phyloP scores from a whole-genome alignment of 1,140 invertebrate species.

The Agrypnia vestita region DNA sequence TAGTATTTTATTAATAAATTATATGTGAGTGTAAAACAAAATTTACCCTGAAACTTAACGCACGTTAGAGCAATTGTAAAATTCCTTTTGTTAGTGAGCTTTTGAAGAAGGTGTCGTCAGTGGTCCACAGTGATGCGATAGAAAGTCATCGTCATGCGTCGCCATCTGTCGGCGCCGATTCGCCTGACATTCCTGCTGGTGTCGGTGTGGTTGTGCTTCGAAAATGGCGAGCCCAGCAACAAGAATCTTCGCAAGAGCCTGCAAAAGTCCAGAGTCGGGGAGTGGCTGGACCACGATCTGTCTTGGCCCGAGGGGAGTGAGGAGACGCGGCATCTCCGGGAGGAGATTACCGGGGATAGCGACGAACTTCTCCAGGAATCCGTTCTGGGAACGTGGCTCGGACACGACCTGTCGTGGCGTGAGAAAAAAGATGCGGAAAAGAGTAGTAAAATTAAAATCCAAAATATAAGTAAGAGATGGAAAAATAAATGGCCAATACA shows the following conservation, averaged over 20 bases:
- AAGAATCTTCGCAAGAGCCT: not conserved
- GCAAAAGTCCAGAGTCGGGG: not conserved
- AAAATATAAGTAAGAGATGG: no score
- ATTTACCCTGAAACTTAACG: not conserved
- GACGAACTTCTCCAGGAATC: not conserved
- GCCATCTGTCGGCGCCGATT: conserved; percentile 12
- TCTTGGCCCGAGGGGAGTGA: not conserved
- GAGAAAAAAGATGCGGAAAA: not conserved
- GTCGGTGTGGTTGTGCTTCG: conserved; percentile 27
- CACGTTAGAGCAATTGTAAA: not conserved
- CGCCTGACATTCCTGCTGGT: conserved; percentile 23
- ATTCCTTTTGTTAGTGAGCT: not conserved
- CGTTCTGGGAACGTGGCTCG: conserved; percentile 4
- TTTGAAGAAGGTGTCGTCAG: not conserved
- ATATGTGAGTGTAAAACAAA: no score
- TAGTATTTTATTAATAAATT: no score
- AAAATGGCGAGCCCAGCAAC: conserved; percentile 31
- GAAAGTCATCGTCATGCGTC: conserved; percentile 21
- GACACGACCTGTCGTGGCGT: not conserved
- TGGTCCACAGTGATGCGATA: conserved; percentile 14
- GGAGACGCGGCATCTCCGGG: not conserved
- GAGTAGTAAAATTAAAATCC: not conserved
- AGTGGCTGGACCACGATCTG: conserved; percentile 7
- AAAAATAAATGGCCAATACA: no score
- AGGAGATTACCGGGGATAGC: not conserved